Conservation (phyloP, 2,113 vertebrate species). For the Hystrix cristata region DNA sequence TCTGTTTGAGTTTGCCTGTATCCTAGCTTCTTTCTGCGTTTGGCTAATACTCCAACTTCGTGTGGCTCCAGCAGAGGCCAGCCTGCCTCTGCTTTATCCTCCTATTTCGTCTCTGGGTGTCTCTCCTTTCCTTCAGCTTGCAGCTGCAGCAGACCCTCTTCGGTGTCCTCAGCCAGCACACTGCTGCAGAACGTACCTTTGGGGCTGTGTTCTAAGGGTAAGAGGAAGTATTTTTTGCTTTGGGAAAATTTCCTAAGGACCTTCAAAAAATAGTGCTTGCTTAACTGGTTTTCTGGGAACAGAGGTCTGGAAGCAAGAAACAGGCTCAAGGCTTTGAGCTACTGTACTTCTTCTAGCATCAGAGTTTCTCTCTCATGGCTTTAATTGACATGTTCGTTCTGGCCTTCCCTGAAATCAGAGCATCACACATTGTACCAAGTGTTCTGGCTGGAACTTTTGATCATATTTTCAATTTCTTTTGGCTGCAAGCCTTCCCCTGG, state of each 20-base stretch:
- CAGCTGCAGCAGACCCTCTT: background rate
- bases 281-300: background rate
- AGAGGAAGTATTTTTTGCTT: background rate
- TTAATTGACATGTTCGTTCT: constrained; percentile 44
- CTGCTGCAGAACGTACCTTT: background rate
- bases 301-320: background rate
- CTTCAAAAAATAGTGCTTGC: background rate
- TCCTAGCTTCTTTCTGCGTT: background rate
- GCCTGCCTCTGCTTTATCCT: background rate
- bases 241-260: background rate
- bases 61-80: background rate
- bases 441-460: constrained; percentile 26
- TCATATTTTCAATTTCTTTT: constrained; percentile 67
- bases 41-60: background rate
- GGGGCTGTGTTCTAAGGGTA: background rate
- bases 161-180: background rate
- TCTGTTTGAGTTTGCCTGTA: background rate
- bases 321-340: background rate
- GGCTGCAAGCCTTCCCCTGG: constrained; percentile 30
- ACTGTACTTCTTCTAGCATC: background rate
- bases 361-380: background rate
- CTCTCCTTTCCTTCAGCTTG: background rate
- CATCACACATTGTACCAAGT: background rate
- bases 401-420: constrained; percentile 51
- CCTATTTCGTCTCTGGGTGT: background rate